A percentile compares a stretch with the other conserved stretches of the same genome.
Evolutionary conservation across 2,113 vertebrate genomes (phyloP).

Genomic region (Reinhardtius hippoglossoides): DNA sequence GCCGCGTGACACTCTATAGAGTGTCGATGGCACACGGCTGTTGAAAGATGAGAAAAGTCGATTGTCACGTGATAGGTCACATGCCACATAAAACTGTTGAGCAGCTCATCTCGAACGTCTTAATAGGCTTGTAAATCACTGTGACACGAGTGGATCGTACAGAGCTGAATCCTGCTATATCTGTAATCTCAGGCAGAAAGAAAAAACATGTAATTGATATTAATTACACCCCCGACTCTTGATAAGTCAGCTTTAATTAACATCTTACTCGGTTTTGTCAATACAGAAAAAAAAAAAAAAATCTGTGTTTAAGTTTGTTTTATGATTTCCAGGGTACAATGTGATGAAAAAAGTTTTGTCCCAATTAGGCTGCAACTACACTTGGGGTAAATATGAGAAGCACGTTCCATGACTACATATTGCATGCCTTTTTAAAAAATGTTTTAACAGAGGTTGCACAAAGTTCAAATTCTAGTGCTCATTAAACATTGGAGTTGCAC

Average conservation of each 20-base stretch:
- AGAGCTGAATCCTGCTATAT: neutral
- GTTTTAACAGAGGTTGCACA: neutral
- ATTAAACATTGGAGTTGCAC: neutral
- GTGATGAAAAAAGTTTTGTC: neutral
- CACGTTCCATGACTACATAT: neutral
- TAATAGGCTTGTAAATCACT: conserved; percentile 66
- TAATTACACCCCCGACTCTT: neutral
- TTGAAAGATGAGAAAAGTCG: conserved; percentile 58
- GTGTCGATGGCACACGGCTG: conserved; percentile 27
- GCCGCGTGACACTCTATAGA: conserved; percentile 50
- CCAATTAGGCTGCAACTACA: neutral
- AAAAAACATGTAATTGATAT: neutral
- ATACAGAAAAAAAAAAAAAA: neutral
- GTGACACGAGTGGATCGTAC: conserved; percentile 20
- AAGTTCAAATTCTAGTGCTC: neutral
- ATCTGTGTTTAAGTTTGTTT: neutral
- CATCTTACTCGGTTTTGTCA: neutral
- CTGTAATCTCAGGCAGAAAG: neutral
- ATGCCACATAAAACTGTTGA: conserved; percentile 65
- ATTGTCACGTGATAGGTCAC: conserved; percentile 69
- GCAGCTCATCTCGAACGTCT: conserved; percentile 52
- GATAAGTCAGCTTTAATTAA: neutral
- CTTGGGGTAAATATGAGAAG: neutral
- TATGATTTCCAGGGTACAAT: neutral
- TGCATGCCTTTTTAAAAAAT: neutral